A percentile compares a stretch with the other conserved stretches of the same genome.
These are phyloP conservation scores for Teinopalpus imperialis DNA, from an alignment of 2,888 invertebrate genomes.

Conservation along the genomic window DNA sequence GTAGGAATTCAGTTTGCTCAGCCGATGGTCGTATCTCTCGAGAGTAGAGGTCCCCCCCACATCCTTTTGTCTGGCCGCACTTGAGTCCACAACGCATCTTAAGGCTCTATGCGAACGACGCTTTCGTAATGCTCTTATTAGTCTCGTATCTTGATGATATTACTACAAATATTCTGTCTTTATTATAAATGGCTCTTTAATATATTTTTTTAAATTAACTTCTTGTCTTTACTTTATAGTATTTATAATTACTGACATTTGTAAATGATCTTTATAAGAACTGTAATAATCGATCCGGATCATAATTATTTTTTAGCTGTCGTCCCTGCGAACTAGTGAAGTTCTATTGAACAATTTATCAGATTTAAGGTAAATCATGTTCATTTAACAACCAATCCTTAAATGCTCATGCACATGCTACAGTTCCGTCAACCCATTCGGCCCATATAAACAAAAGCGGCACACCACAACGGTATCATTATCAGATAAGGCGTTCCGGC, in stretches of 20 bases:
- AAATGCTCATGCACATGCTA: too few species aligned
- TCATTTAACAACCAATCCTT: too few species aligned
- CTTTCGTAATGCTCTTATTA: conserved; percentile 11
- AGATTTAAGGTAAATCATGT: too few species aligned
- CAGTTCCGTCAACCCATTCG: conserved; percentile 1
- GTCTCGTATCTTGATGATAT: conserved; percentile 9
- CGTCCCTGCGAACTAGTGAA: too few species aligned
- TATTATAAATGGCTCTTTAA: background rate
- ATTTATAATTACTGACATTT: too few species aligned
- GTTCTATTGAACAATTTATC: too few species aligned
- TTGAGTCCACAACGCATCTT: conserved; percentile 51
- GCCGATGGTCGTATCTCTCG: conserved; percentile 54
- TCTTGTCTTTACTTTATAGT: too few species aligned
- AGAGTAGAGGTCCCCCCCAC: conserved; percentile 46
- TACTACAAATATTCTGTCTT: background rate
- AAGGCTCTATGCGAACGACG: conserved; percentile 21
- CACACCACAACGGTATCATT: conserved; percentile 29
- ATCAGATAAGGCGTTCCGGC: conserved; percentile 55
- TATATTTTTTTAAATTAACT: too few species aligned
- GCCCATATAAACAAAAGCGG: conserved; percentile 17
- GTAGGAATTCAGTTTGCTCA: conserved; percentile 65
- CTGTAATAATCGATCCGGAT: too few species aligned
- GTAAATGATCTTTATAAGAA: too few species aligned
- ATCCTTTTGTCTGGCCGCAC: conserved; percentile 63
- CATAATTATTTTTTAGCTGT: too few species aligned